Evolutionary conservation across 1,140 invertebrate genomes (phyloP).

Genomic region (Anthonomus grandis): DNA sequence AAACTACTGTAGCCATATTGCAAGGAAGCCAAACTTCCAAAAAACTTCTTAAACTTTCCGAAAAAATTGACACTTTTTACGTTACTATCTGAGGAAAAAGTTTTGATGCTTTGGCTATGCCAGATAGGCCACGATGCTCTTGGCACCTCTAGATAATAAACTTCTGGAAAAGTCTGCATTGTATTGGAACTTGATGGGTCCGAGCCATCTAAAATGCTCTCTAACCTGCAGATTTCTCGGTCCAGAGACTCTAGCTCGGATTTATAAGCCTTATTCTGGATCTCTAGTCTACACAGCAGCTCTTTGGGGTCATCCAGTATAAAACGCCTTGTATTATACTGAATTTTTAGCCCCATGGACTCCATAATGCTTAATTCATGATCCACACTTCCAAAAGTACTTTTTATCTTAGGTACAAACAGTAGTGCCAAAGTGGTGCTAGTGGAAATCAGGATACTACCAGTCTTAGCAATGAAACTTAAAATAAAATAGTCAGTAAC

Average conservation of each 20-base stretch:
- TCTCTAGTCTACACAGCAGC: slow-evolving; percentile 79
- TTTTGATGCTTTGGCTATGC: slow-evolving; percentile 2
- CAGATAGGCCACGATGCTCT: slow-evolving; percentile 47
- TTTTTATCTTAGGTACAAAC: slow-evolving; percentile 80
- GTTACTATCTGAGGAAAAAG: slow-evolving; percentile 22
- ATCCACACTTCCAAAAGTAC: slow-evolving; percentile 53
- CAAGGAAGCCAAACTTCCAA: slow-evolving; percentile 25
- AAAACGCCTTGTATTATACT: slow-evolving; percentile 80
- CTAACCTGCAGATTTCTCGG: slow-evolving; percentile 72
- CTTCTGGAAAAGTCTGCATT: slow-evolving; percentile 6
- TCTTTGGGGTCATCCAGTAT: slow-evolving; percentile 72
- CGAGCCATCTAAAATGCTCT: slow-evolving; percentile 44
- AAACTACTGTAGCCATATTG: slow-evolving; percentile 10
- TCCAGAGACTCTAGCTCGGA: slow-evolving; percentile 78
- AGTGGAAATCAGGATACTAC: slow-evolving; percentile 79
- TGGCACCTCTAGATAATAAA: slow-evolving; percentile 1
- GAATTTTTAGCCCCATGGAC: slow-evolving; percentile 81
- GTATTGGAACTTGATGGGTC: background rate
- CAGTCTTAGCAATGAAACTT: slow-evolving; percentile 78
- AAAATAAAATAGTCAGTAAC: slow-evolving; percentile 80
- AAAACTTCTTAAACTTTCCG: slow-evolving; percentile 23
- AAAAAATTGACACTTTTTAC: slow-evolving; percentile 16
- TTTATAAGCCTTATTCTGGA: slow-evolving; percentile 86
- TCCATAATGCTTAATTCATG: slow-evolving; percentile 73
- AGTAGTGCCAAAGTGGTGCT: slow-evolving; percentile 81